Base-by-base conservation (phyloP, 1,140 invertebrate genomes). In the Formica selysi region DNA sequence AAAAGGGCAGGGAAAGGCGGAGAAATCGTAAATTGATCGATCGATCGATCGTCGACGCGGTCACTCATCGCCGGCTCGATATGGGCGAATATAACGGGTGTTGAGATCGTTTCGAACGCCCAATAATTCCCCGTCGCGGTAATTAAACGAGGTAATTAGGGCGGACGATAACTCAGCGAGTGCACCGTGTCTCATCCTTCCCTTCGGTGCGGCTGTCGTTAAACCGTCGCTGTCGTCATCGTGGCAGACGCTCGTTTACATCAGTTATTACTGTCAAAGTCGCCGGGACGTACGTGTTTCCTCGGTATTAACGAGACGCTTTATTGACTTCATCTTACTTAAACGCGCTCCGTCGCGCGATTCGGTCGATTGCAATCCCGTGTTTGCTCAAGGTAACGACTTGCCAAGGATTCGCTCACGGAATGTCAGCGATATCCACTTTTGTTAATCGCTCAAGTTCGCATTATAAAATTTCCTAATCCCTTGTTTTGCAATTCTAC, bases 71-170 rank as follows among this genome's bases (percentile, higher is more conserved):
- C 32, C 22, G 70, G 67, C 62, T 86, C 76, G 51, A 88, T 88
- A 76, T 76, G 70, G 62, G 51, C 81, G 57, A 57, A 51, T 54
- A 36, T 86, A 89, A 89, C 78, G 89, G 85, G 62, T 79, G 85
- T 71, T 74, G 68, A 7, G 74, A 89, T 90, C 59, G 74, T 65
- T 76, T 67, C 61, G 71, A 36, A 59, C 67, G 81, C 68, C 76
- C 51, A 70, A 87, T 81, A 78, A 90, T 90, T 90, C 76, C 80
- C 76, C 86, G 88, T 86, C 86, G 88, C 73, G 86, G 80, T 86
- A 90, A 90, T 90, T 90, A 90, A 90, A 90, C 90, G 89, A 84
- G 89, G 83, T 88, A 90, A 90, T 90, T 90, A 90, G 89, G 73
- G 38, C 89, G 64, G 71, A 51, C 54, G 59, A 73, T 90, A 89